Conservation (phyloP, 2,113 vertebrate genomes). For the Dissostichus mawsoni region DNA sequence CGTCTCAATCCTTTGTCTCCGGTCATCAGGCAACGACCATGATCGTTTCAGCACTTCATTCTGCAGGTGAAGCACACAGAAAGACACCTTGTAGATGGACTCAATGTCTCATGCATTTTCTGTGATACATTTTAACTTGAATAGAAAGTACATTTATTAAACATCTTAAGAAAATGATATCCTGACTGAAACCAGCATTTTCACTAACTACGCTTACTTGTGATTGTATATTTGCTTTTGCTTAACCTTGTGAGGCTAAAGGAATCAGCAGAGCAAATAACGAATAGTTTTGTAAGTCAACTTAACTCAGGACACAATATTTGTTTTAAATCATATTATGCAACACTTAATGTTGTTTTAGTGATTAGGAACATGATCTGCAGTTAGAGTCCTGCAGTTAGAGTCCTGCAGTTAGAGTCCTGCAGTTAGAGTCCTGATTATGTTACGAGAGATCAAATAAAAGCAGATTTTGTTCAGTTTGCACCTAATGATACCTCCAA, state of each 20-base stretch:
- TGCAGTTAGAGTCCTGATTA: too few species aligned
- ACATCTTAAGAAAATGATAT: too few species aligned
- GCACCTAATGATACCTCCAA: not conserved
- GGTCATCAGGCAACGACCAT: conserved; percentile 90
- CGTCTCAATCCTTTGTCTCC: conserved; percentile 94
- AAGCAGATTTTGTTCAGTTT: not conserved
- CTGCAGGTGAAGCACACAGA: conserved; percentile 63
- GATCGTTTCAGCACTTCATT: conserved; percentile 93
- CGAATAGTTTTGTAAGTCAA: not conserved
- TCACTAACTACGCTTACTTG: not conserved
- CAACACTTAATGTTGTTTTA: not conserved
- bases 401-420: too few species aligned
- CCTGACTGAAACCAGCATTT: not conserved
- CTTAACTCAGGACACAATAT: too few species aligned
- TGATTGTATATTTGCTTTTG: not conserved
- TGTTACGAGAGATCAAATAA: too few species aligned
- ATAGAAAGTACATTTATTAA: not conserved
- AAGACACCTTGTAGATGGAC: not conserved
- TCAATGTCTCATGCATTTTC: not conserved
- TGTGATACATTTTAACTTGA: not conserved
- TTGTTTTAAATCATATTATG: not conserved
- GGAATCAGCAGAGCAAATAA: not conserved
- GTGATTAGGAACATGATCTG: not conserved
- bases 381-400: too few species aligned
- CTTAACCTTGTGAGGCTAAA: not conserved